Evolutionary conservation across 2,797 vertebrate genomes (phyloP).

Genomic region (Gymnodraco acuticeps): DNA sequence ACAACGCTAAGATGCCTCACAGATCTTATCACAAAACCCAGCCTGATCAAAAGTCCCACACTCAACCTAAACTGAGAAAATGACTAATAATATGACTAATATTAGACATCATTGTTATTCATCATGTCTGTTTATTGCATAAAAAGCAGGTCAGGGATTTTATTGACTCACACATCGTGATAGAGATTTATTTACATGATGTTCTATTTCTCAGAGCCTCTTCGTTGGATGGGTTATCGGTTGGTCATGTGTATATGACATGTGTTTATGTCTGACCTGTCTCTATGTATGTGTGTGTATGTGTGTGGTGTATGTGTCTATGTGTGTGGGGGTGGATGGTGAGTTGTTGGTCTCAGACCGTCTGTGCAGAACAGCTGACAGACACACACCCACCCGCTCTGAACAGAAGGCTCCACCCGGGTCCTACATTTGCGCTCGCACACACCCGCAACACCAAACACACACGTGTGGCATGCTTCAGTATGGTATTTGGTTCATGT

Average conservation of each 20-base stretch:
- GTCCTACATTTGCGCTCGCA: constrained; percentile 47
- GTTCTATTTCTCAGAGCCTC: constrained; percentile 32
- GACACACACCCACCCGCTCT: constrained; percentile 63
- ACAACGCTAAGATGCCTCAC: constrained; percentile 5
- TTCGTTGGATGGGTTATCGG: constrained; percentile 35
- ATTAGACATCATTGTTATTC: constrained; percentile 47
- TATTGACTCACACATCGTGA: constrained; percentile 47
- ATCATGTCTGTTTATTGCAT: constrained; percentile 28
- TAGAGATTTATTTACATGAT: constrained; percentile 53
- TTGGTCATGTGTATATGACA: constrained; percentile 60
- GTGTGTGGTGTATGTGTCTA: constrained; percentile 53
- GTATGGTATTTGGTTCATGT: constrained; percentile 69
- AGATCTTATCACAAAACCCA: constrained; percentile 3
- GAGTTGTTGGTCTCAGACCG: constrained; percentile 73
- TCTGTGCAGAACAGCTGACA: constrained; percentile 83
- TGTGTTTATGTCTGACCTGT: constrained; percentile 46
- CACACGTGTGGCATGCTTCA: constrained; percentile 58
- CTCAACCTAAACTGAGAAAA: constrained; percentile 29
- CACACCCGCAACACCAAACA: constrained; percentile 33
- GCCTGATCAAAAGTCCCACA: constrained; percentile 26
- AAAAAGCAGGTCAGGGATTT: constrained; percentile 61
- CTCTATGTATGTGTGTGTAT: constrained; percentile 42
- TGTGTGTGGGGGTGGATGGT: constrained; percentile 69
- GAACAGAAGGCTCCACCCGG: constrained; percentile 76
- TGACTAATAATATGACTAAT: constrained; percentile 48